Base-by-base conservation (phyloP, 2,888 invertebrate genomes). In the Vesta saturnalis region DNA sequence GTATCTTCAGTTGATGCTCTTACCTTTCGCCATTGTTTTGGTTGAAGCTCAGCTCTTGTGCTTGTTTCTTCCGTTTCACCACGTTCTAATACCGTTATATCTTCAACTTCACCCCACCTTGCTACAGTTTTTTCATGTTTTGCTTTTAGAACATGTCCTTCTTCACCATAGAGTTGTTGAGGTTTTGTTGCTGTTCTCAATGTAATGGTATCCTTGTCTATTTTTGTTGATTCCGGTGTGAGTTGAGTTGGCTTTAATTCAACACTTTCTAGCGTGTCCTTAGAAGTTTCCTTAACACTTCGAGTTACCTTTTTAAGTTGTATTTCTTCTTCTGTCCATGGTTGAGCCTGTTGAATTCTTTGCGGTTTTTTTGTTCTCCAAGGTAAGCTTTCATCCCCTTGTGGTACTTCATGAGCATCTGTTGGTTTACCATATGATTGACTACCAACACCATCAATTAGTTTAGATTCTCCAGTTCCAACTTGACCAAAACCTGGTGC, bases 271-370 rank as follows among this genome's bases (percentile, higher is more conserved):
- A 83, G 23, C 12, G 76, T 80, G 74, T 85, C 84, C 70, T 83
- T 84, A 1, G 77, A 75, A 46, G 83, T 70, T 60, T 60, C 66
- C 39, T 66, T 66, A 16, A 22, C 8, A 12, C 56, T 47, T 74
- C 74, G 78, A 78, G 68, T 85, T 0, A 83, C 81, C 76, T 84
- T 85, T 74, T 89, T 90, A 21, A 90, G 78, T 46, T 81, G 84
- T 14, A 89, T 85, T 72, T 87, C 86, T 82, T 92, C 90, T 77
- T 92, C 87, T 1, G 89, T 92, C 89, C 89, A 89, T 8, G 89
- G 87, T 77, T 87, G 84, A 56, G 84, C 79, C 49, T 79, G 78
- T 64, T 73, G 74, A 39, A 72, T 57, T 73, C 69, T 73, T 69
- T 69, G 23, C 22, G 54, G 6, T 43, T 60, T 10, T 43, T 59